phyloP scores from a whole-genome alignment of 2,113 vertebrate species.

The Pollachius pollachius region DNA sequence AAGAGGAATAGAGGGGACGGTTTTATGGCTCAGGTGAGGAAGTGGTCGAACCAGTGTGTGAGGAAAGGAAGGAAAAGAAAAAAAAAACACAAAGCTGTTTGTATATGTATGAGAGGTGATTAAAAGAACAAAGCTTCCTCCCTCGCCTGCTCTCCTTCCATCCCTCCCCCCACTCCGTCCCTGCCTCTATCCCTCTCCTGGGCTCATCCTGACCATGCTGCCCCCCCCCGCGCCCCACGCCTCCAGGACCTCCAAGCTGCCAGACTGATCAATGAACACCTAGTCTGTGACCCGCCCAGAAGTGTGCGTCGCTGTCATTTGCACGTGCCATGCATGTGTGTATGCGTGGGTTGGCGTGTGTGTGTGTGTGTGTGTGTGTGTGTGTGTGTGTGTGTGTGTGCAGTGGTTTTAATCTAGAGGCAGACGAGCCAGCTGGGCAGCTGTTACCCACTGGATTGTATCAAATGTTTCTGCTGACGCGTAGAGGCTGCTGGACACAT shows the following conservation, averaged over 20 bases:
- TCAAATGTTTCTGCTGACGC: constrained; percentile 8
- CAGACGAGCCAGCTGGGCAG: constrained; percentile 40
- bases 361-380: constrained; percentile 20
- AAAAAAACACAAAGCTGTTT: too few relatives aligned
- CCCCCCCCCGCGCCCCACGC: constrained; percentile 1
- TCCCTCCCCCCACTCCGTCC: neutral
- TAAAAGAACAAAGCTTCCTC: neutral
- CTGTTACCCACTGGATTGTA: constrained; percentile 50
- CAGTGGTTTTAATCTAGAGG: constrained; percentile 44
- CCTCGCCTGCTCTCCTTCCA: neutral
- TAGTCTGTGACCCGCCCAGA: constrained; percentile 30
- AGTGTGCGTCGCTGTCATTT: neutral
- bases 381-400: constrained; percentile 20
- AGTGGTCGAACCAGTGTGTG: too few relatives aligned
- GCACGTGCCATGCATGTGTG: constrained; percentile 4
- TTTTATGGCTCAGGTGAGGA: too few relatives aligned
- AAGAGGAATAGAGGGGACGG: too few relatives aligned
- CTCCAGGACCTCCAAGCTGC: constrained; percentile 36
- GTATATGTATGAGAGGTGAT: too few relatives aligned
- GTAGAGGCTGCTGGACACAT: neutral
- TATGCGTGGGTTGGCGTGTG: constrained; percentile 22
- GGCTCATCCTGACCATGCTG: too few relatives aligned
- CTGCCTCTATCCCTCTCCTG: neutral
- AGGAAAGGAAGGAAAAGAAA: too few relatives aligned
- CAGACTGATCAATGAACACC: constrained; percentile 58